Base-by-base conservation (phyloP, 2,888 invertebrate genomes). In the Acrobasis repandana region DNA sequence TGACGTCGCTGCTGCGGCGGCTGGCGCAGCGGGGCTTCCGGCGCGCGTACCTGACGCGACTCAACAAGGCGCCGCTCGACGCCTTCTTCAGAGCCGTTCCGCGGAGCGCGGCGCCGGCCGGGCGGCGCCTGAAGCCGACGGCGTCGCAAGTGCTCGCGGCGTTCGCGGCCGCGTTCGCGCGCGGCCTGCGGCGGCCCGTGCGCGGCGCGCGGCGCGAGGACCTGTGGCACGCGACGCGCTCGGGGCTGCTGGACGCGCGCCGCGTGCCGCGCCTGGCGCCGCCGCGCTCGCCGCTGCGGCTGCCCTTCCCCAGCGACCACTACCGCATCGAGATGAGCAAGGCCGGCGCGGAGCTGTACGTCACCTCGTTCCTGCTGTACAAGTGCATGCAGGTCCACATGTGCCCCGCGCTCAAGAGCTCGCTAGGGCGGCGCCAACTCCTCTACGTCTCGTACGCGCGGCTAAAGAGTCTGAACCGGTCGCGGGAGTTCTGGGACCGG, bases 111-210 rank as follows among this genome's bases (percentile, higher is more conserved):
- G 33, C 14, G 34, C n/a, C 14, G 34, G 33, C n/a, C 9, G 34
- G 51, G 15, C 33, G 34, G 34, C 51, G 34, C 34, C 51, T 33
- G 51, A n/a, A 15, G 51, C 51, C 51, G 9, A 51, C 51, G 34
- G 51, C 51, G 8, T 8, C 34, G 11, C 33, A 15, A 15, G 34
- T 51, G 51, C 9, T 1, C 2, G 9, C 51, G 33, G 51, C 51
- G 51, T 51, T 51, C 51, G 11, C 51, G 51, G 9, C 6, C 15
- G 51, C n/a, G 51, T 51, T 51, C 34, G 20, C 8, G 28, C 50
- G 50, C 28, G 50, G 28, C 28, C 10, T 14, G 50, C 20, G 50
- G 14, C 14, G 50, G 14, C 33, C 6, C 18, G 0, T 20, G 33
- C 11, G 28, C n/a, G 5, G 28, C 28, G 50, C 50, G 50, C 28